phyloP scores from a whole-genome alignment of 2,888 invertebrate species.

The Hedychridium roseum region DNA sequence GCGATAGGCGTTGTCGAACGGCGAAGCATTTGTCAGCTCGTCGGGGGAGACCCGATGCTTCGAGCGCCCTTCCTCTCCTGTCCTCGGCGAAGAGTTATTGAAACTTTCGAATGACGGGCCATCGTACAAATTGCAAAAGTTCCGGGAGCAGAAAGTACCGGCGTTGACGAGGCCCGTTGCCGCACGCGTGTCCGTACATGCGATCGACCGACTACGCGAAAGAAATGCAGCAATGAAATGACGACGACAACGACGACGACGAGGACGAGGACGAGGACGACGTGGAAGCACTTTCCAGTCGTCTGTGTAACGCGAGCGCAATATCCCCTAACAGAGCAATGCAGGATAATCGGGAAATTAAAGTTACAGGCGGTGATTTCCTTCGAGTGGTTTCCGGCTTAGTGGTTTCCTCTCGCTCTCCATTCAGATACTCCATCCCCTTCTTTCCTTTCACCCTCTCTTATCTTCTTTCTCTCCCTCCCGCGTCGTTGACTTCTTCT shows the following conservation, averaged over 20 bases:
- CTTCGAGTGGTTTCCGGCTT: no score
- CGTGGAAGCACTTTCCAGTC: constrained; percentile 5
- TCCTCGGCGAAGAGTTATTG: background rate
- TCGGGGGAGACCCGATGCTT: no score
- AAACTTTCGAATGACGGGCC: background rate
- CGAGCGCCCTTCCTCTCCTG: background rate
- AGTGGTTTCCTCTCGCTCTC: no score
- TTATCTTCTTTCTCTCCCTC: no score
- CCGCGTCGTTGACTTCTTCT: no score
- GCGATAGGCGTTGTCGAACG: no score
- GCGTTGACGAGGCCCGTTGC: background rate
- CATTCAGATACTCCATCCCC: no score
- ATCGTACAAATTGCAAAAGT: background rate
- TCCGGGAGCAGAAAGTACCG: constrained; percentile 1
- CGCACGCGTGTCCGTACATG: no score
- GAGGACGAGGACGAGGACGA: background rate
- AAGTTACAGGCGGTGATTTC: constrained; percentile 57
- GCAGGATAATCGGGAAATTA: constrained; percentile 60
- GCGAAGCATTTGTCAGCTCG: no score
- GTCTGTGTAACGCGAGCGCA: constrained; percentile 34
- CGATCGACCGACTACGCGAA: no score
- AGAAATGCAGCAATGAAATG: no score
- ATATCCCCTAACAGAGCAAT: constrained; percentile 57
- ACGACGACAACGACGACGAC: background rate
- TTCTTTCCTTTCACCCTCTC: no score